Base-by-base conservation (phyloP, 53 echinoderm and acorn worm species). In the Hippasteria phrygiana region DNA sequence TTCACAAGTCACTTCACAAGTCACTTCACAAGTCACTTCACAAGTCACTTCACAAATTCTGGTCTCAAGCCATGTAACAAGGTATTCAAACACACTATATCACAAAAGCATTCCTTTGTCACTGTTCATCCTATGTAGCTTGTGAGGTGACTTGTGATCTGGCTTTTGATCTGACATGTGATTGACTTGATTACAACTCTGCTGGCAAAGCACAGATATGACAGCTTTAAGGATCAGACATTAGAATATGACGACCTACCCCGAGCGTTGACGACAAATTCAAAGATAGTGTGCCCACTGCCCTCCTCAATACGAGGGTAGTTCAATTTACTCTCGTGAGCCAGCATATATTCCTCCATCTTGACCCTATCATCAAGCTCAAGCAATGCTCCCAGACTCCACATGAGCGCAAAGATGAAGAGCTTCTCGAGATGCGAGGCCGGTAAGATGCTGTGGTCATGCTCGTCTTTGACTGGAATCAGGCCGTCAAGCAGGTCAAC, bases 381-480 rank as follows among this genome's bases (percentile, higher is more conserved):
- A 62, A 99, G 90, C 22, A 99, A 83, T 31, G 99, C 93, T 24
- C 99, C 99, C 40, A 99, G 90, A 75, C 99, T 99, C 99, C 99
- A 99, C 99, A 96, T 99, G 34, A 99, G 42, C 8, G 96, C 89
- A 73, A 99, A 99, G 88, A 99, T 99, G 90, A 94, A 99, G 65
- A 99, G 94, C 64, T 96, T 99, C 91, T 99, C 99, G 24, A 99
- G 94, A 64, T 96, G 81, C 5, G 81, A 42, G 48, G 94, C 89
- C 77, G 96, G 93, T 29, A 99, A 64, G 5, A 84, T 86, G 55
- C 94, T 92, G 88, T 95, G 94, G 54, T 96, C 96, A 81, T 95
- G 94, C 55, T 99, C 99, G 67, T 99, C 99, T 43, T 93, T 96
- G 56, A 53, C 75, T 33, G 99, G 99, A 73, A 99, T 94, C 55